phyloP scores from a whole-genome alignment of 2,113 vertebrate species.

The Elanus axillaris region DNA sequence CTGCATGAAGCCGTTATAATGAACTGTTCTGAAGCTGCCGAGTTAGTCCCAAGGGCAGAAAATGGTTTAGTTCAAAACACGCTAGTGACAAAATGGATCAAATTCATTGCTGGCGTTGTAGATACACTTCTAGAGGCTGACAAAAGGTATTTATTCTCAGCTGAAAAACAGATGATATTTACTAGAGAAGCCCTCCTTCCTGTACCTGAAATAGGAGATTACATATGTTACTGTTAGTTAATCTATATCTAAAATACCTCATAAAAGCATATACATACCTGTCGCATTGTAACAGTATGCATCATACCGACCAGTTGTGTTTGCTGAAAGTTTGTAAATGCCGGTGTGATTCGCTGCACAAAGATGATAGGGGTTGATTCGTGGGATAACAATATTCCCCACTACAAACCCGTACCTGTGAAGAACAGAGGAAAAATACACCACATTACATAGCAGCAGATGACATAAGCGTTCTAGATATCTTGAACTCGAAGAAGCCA shows the following conservation, averaged over 20 bases:
- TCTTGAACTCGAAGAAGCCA: not conserved
- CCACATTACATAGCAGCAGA: not conserved
- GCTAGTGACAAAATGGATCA: not conserved
- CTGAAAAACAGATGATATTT: not conserved
- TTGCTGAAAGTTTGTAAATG: conserved; percentile 53
- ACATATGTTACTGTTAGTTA: not conserved
- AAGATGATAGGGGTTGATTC: conserved; percentile 69
- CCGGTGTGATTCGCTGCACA: conserved; percentile 82
- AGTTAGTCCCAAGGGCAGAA: not conserved
- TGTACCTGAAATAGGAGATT: not conserved
- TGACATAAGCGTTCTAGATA: not conserved
- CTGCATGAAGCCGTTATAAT: not conserved
- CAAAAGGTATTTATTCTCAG: not conserved
- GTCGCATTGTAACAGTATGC: conserved; percentile 81
- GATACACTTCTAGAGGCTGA: not conserved
- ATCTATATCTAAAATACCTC: not conserved
- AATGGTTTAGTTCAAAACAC: not conserved
- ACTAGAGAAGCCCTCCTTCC: not conserved
- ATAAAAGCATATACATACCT: conserved; percentile 69
- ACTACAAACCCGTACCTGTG: conserved; percentile 84
- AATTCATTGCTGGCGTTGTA: not conserved
- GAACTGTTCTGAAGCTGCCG: not conserved
- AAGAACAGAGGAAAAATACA: not conserved
- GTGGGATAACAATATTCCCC: conserved; percentile 74
- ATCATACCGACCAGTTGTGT: conserved; percentile 61